Evolutionary conservation across 2,888 invertebrate genomes (phyloP), one percentile per base, ranked within the genome.

Genomic region (Cheilosia pagana): DNA sequence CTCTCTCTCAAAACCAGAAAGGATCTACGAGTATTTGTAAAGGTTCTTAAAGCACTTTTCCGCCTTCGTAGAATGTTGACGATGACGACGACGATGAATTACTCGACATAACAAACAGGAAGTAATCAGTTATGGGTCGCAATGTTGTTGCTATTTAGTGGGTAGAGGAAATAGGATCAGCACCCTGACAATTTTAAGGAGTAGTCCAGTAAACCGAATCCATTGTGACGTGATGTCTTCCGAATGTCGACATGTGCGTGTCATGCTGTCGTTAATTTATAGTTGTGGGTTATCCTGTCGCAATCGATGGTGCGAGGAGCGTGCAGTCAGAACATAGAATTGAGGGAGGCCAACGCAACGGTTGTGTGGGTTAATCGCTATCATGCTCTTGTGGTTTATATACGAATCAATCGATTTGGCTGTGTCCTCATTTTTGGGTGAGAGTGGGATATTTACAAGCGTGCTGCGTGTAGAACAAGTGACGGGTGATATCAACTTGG

Each of bases 231-330:
- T 68, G 59, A 76, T 41, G 74, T 77, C 53, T 53, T 63, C 35
- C 48, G 45, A 50, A 59, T 68, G 53, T 63, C 59, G 52, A 70
- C 70, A 71, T 81, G 81, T 85, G 85, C 85, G 85, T 85, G 85
- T 21, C 50, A 19, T 55, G 48, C 14, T 67, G n/a, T 67, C 70
- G 71, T 79, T 71, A 81, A 71, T 71, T 45, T 53, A 62, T 75
- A 16, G 55, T 43, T 41, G 48, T 23, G 19, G 10, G 31, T 14
- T 71, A 21, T 53, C 5, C 28, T 55, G 63, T 65, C 25, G 35
- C 35, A 67, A 23, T n/a, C 31, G 59, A 10, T 23, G 21, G n/a
- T 10, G 41, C 8, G 25, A 50, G 48, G 19, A n/a, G 5, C 39
- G 45, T 52, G 52, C 19, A 57, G 7, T 23, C 31, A 16, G 48